These are phyloP conservation scores for Oncopeltus fasciatus DNA, from an alignment of 1,140 invertebrate genomes.

Conservation along the genomic window DNA sequence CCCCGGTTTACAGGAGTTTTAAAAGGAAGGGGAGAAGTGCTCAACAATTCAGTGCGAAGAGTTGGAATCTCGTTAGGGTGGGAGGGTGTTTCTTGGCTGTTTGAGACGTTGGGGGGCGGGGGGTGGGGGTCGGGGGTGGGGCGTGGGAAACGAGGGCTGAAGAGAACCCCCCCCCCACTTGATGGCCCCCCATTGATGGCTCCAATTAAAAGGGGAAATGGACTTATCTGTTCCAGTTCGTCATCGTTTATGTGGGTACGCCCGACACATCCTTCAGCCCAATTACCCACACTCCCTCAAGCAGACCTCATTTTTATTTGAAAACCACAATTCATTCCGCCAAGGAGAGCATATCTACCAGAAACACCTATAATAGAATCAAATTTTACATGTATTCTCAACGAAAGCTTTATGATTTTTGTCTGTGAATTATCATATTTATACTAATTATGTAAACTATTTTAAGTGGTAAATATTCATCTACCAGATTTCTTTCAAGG, in stretches of 20 bases:
- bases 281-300: slow-evolving; percentile 1
- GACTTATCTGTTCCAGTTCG: slow-evolving; percentile 2
- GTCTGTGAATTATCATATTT: too few species aligned
- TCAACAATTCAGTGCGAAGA: too few species aligned
- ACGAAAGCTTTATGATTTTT: too few species aligned
- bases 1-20: too few species aligned
- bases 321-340: too few species aligned
- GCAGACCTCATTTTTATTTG: background rate
- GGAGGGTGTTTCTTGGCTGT: background rate
- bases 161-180: background rate
- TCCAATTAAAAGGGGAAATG: slow-evolving; percentile 6
- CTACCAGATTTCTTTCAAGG: too few species aligned
- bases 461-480: too few species aligned
- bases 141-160: background rate
- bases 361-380: too few species aligned
- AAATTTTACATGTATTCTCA: too few species aligned
- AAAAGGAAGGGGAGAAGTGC: too few species aligned
- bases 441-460: too few species aligned
- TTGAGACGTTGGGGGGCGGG: background rate
- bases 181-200: background rate
- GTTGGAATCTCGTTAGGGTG: background rate
- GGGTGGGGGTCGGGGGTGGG: background rate
- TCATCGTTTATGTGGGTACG: background rate
- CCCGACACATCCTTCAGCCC: slow-evolving; percentile 2
- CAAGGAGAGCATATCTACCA: too few species aligned